Evolutionary conservation across 2,888 invertebrate genomes (phyloP).

Genomic region (Danaus chrysippus): DNA sequence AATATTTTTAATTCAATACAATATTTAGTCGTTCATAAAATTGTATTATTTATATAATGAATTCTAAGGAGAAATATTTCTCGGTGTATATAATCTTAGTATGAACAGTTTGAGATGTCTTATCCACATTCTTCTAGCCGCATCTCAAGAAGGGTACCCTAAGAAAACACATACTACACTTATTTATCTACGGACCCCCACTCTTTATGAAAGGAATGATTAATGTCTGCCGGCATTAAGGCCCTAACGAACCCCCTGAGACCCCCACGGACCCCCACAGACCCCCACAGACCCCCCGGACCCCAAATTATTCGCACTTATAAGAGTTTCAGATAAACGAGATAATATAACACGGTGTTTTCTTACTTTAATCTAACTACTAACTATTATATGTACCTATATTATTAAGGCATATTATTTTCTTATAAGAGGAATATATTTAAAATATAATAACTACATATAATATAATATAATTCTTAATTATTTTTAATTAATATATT

Average conservation of each 20-base stretch:
- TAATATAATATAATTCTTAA: too few relatives aligned
- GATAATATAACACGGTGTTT: slow-evolving; percentile 31
- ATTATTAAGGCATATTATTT: not conserved
- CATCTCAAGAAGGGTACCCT: slow-evolving; percentile 73
- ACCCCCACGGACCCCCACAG: slow-evolving; percentile 40
- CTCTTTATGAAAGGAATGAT: slow-evolving; percentile 80
- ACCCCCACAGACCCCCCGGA: slow-evolving; percentile 35
- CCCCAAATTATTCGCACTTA: slow-evolving; percentile 74
- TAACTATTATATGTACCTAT: not conserved
- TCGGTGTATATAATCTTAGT: not conserved
- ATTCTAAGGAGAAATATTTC: not conserved
- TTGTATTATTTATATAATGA: too few relatives aligned
- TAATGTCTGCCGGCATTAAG: slow-evolving; percentile 78
- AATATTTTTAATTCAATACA: too few relatives aligned
- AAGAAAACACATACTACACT: slow-evolving; percentile 79
- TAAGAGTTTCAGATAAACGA: slow-evolving; percentile 68
- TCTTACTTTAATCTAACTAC: not conserved
- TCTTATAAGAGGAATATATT: too few relatives aligned
- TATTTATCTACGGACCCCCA: slow-evolving; percentile 77
- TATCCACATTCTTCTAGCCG: slow-evolving; percentile 45
- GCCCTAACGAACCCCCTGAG: slow-evolving; percentile 71
- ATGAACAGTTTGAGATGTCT: slow-evolving; percentile 9
- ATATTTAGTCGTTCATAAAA: too few relatives aligned
- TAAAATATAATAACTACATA: too few relatives aligned
- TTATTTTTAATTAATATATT: too few relatives aligned